Evolutionary conservation across 2,113 vertebrate genomes (phyloP), one percentile per base, ranked within the genome.

Genomic region (Acanthisitta chloris): DNA sequence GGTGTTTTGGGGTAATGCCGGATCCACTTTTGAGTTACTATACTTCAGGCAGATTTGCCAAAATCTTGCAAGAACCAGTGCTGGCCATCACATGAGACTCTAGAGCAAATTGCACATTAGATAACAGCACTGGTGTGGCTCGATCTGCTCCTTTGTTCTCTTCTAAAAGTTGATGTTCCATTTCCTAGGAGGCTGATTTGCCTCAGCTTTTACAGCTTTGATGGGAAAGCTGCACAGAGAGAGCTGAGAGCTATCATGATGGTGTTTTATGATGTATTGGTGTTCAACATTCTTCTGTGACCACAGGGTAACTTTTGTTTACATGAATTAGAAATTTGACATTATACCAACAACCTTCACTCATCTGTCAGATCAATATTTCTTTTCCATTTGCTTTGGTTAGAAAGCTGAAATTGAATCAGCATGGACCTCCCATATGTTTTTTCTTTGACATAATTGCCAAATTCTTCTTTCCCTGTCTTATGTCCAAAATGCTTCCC

Each of bases 401-500:
- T 95, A 59, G 58, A 83, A 93, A 83, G 31, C 26, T 87, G 64
- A 95, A 97, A 96, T 88, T 86, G 88, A 86, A 91, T 65, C 81
- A 62, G 20, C 31, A 51, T 83, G 87, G 70, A 83, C 49, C 45
- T 91, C 62, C 66, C 4, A 0, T 65, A 70, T 23, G 11, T 42
- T 73, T 89, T 85, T 73, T 48, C 51, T 72, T 80, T 88, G 6
- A 73, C 24, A 36, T 45, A 77, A 33, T 36, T 91, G 12, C 6
- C 26, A 43, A n/a, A 46, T 80, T 85, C 20, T 91, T 90, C 45
- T 55, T 67, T 57, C 42, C 33, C 2, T 90, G 15, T 59, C 84
- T 87, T 77, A 55, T 59, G 48, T 36, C 90, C 24, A 38, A 10
- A 69, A 55, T 42, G 11, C 2, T 42, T 86, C 73, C 70, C 34